Percentiles rank a stretch among this genome's conserved stretches.
These are phyloP conservation scores for Hybognathus amarus DNA, from an alignment of 2,797 vertebrate genomes.

Conservation along the genomic window DNA sequence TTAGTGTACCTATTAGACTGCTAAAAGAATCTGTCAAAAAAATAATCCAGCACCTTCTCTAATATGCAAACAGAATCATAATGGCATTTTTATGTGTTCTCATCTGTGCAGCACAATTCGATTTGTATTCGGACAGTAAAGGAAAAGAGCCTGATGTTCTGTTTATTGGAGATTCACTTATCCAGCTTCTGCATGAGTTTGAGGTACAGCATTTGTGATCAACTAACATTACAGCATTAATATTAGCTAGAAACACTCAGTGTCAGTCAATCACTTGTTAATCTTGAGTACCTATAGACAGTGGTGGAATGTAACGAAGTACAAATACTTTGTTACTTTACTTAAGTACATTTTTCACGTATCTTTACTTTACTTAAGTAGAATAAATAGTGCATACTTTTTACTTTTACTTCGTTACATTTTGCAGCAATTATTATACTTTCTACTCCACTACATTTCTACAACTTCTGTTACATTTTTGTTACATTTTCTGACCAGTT, in stretches of 20 bases:
- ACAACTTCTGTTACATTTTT: too few species aligned
- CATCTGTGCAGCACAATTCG: conserved; percentile 83
- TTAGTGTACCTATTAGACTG: neutral
- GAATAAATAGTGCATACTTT: too few species aligned
- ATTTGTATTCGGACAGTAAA: conserved; percentile 89
- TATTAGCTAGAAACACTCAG: neutral
- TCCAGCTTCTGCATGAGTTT: conserved; percentile 90
- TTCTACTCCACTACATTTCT: too few species aligned
- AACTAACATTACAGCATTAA: neutral
- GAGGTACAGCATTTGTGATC: conserved; percentile 73
- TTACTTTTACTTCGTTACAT: too few species aligned
- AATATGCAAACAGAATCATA: neutral
- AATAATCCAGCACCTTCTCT: neutral
- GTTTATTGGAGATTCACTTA: conserved; percentile 89
- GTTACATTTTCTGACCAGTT: too few species aligned
- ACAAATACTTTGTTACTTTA: too few species aligned
- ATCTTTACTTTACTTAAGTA: too few species aligned
- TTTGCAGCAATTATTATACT: too few species aligned
- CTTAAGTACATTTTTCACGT: too few species aligned
- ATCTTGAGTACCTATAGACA: too few species aligned
- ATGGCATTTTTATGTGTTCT: neutral
- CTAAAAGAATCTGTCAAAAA: neutral
- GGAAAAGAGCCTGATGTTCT: conserved; percentile 93
- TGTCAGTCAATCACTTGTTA: too few species aligned
- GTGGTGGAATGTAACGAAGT: too few species aligned